Conservation (phyloP, 2,113 vertebrate genomes). For the Dasyprocta punctata region DNA sequence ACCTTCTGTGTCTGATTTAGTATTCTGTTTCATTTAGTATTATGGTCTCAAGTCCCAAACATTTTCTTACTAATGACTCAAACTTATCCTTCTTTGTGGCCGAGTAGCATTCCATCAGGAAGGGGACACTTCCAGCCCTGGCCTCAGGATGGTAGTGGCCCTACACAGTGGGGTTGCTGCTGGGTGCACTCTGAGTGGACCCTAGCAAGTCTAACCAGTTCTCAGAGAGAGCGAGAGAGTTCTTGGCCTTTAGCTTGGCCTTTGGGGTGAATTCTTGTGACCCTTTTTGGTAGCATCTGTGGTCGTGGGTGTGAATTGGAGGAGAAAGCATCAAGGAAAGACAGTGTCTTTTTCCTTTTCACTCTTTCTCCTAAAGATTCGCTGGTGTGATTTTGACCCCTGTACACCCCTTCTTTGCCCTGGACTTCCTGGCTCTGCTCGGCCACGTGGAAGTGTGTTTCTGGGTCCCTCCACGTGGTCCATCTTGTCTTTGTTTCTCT, state of each 20-base stretch:
- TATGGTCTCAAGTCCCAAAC: not conserved
- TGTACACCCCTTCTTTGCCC: not conserved
- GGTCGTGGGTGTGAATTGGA: not conserved
- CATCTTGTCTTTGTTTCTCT: not conserved
- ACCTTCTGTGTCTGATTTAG: not conserved
- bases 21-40: not conserved
- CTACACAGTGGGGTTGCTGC: not conserved
- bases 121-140: not conserved
- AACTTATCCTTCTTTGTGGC: not conserved
- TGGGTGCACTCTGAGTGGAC: not conserved
- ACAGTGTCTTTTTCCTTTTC: not conserved
- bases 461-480: not conserved
- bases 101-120: not conserved
- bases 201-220: not conserved
- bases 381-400: not conserved
- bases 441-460: not conserved
- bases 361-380: not conserved
- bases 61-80: not conserved
- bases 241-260: no score
- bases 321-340: not conserved
- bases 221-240: no score
- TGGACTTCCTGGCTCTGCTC: not conserved
- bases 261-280: not conserved
- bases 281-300: not conserved
- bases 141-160: not conserved